These are phyloP conservation scores for Pyrrhia umbra DNA, from an alignment of 2,888 invertebrate species.

Conservation along the genomic window DNA sequence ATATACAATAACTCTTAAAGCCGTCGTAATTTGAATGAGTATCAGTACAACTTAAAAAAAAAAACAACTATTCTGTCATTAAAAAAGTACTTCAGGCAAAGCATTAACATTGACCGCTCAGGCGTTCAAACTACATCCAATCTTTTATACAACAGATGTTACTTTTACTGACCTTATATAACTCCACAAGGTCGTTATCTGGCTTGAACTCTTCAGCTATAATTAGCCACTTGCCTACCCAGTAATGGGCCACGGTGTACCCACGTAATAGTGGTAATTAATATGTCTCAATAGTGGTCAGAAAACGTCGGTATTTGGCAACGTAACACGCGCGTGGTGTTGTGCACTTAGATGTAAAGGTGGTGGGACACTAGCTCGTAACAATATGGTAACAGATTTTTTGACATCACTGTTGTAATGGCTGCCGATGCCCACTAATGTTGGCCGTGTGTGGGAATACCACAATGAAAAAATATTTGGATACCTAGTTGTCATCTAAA, in stretches of 20 bases:
- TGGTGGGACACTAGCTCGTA: constrained; percentile 14
- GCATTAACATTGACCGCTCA: not conserved
- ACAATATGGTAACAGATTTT: not conserved
- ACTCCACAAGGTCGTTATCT: constrained; percentile 42
- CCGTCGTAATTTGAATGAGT: too few relatives aligned
- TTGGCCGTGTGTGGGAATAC: too few relatives aligned
- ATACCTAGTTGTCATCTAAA: too few relatives aligned
- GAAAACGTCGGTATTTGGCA: constrained; percentile 45
- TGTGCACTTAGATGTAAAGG: constrained; percentile 27
- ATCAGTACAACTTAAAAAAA: too few relatives aligned
- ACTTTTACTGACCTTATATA: constrained; percentile 52
- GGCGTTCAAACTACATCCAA: not conserved
- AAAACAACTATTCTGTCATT: not conserved
- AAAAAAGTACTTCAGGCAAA: not conserved
- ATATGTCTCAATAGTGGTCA: constrained; percentile 35
- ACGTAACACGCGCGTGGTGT: constrained; percentile 6
- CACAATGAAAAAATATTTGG: too few relatives aligned
- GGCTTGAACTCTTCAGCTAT: constrained; percentile 17
- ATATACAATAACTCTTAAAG: too few relatives aligned
- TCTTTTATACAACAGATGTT: constrained; percentile 1
- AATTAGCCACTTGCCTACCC: constrained; percentile 6
- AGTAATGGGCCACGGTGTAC: constrained; percentile 21
- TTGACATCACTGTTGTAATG: not conserved
- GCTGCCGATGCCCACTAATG: too few relatives aligned
- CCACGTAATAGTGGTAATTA: constrained; percentile 48